A percentile compares a stretch with the other conserved stretches of the same genome.
phyloP scores from a whole-genome alignment of 2,797 vertebrate genomes.

The Lagocephalus sceleratus region DNA sequence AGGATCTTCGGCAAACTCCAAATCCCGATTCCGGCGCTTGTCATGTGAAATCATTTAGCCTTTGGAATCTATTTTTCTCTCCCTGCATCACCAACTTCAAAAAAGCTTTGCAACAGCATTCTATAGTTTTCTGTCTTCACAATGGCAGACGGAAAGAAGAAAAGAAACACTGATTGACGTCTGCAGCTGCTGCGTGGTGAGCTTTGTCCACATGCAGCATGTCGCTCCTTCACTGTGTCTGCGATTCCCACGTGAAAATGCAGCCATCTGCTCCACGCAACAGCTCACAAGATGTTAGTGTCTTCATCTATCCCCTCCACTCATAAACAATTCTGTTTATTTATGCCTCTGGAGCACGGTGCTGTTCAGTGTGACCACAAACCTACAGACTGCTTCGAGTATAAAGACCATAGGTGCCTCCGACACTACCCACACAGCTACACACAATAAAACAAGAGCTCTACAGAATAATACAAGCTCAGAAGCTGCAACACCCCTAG shows the following conservation, averaged over 20 bases:
- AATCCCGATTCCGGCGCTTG: conserved; percentile 49
- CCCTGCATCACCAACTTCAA: conserved; percentile 17
- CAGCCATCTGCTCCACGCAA: conserved; percentile 55
- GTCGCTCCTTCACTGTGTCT: conserved; percentile 32
- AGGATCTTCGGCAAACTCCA: conserved; percentile 60
- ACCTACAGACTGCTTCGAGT: conserved; percentile 7
- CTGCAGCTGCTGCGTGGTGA: conserved; percentile 17
- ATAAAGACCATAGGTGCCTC: conserved; percentile 21
- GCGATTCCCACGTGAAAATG: conserved; percentile 42
- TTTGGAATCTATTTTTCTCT: conserved; percentile 19
- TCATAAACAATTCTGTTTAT: conserved; percentile 62
- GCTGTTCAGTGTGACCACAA: conserved; percentile 3
- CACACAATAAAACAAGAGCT: conserved; percentile 5
- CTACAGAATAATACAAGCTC: conserved; percentile 31
- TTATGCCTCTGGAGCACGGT: conserved; percentile 35
- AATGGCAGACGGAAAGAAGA: conserved; percentile 1
- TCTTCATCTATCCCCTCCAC: conserved; percentile 48
- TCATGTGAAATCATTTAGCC: conserved; percentile 44
- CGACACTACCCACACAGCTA: conserved; percentile 8
- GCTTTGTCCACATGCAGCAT: conserved; percentile 39
- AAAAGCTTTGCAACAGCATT: conserved; percentile 2
- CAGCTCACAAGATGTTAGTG: conserved; percentile 46
- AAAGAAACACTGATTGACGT: conserved; percentile 4
- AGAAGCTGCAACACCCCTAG: conserved; percentile 30
- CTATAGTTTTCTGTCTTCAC: not conserved